A percentile compares a stretch with the other conserved stretches of the same genome.
phyloP scores from a whole-genome alignment of 2,797 vertebrate genomes.

The Tamandua tetradactyla region DNA sequence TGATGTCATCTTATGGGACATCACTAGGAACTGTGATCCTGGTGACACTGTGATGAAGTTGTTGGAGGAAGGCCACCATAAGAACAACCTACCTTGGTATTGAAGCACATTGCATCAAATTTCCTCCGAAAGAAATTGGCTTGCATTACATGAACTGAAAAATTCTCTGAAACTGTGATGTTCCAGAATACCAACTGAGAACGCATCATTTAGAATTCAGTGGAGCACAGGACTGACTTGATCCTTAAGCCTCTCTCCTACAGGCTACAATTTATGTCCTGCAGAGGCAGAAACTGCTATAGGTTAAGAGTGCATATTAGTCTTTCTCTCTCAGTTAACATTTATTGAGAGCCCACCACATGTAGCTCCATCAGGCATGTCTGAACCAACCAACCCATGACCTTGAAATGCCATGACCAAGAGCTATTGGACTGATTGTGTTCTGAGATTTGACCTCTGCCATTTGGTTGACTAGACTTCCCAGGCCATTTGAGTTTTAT shows the following conservation, averaged over 20 bases:
- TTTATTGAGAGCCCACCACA: neutral
- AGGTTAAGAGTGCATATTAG: neutral
- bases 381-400: neutral
- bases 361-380: neutral
- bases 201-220: neutral
- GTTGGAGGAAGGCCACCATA: neutral
- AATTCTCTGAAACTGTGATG: neutral
- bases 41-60: neutral
- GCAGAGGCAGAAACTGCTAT: neutral
- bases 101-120: neutral
- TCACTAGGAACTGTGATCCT: neutral
- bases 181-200: neutral
- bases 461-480: neutral
- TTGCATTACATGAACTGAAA: conserved; percentile 44
- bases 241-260: neutral
- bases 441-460: neutral
- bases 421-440: neutral
- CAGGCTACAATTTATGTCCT: neutral
- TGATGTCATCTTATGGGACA: neutral
- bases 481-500: neutral
- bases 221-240: neutral
- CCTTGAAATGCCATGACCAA: neutral
- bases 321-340: neutral
- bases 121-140: neutral
- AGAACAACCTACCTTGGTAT: neutral